A percentile compares a stretch with the other conserved stretches of the same genome.
phyloP scores from a whole-genome alignment of 2,113 vertebrate species.

The Acanthisitta chloris region DNA sequence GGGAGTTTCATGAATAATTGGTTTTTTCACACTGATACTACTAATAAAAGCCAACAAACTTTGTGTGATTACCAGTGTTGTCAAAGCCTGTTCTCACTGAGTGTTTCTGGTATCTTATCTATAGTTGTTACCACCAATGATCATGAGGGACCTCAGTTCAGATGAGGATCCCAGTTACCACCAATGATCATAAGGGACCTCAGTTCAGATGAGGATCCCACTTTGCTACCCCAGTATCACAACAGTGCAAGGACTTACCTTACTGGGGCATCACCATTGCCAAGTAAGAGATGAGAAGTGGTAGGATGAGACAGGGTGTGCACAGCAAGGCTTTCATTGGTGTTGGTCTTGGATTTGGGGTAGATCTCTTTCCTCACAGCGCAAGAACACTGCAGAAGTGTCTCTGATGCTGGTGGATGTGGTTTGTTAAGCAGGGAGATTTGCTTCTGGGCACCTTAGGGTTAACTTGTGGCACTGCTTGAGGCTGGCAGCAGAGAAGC shows the following conservation, averaged over 20 bases:
- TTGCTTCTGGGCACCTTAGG: neutral
- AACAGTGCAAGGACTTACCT: rapidly evolving
- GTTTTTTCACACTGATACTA: neutral
- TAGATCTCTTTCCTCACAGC: neutral
- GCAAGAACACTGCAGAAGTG: neutral
- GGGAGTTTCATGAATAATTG: neutral
- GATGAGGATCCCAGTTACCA: neutral
- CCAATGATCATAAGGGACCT: neutral
- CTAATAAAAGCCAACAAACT: neutral
- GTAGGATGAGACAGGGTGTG: neutral
- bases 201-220: neutral
- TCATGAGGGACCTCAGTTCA: neutral
- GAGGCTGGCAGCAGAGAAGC: neutral
- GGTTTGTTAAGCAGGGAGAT: neutral
- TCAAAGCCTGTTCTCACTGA: neutral
- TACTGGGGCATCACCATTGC: neutral
- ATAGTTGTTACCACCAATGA: neutral
- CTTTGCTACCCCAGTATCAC: neutral
- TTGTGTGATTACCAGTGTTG: neutral
- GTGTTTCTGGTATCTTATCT: neutral
- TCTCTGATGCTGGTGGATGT: neutral
- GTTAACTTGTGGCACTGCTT: neutral
- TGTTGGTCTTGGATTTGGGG: neutral
- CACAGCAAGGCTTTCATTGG: neutral
- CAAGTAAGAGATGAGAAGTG: neutral